Evolutionary conservation across 2,888 invertebrate species (phyloP), one percentile per base, ranked within the genome.

Genomic region (Xylota segnis): DNA sequence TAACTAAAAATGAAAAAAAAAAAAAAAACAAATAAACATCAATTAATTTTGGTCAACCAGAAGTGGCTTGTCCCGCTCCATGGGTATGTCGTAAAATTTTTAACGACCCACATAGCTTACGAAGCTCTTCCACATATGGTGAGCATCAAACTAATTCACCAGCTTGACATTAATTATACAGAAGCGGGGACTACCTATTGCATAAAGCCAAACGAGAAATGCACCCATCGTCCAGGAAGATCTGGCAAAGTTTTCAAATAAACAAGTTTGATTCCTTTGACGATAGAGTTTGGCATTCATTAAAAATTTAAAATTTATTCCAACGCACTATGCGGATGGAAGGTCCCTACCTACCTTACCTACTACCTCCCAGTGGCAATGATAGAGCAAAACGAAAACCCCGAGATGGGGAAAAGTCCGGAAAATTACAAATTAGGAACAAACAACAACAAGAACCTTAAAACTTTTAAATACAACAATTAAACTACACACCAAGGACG

Each of bases 391-490:
- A 14, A 14, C 2, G 14, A 43, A 43, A 45, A 76, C n/a, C n/a
- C n/a, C n/a, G n/a, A n/a, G n/a, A n/a, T 29, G 56, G 45, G 9
- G 10, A 61, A 34, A 52, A 50, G 34, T 50, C 14, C 32, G 32
- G 37, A 40, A 68, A 77, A 77, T 77, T 68, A 68, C 40, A 23
- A 29, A 70, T 54, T 54, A 29, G 43, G 16, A 77, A 61, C 52
- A 43, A 61, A 58, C 16, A 70, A 72, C 45, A 71, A 37, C 9
- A 56, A 47, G 47, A 79, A 32, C 63, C 23, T 58, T 79, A 47
- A 61, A 63, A 32, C 56, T 65, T 32, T 1, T n/a, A 40, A 43
- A 27, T 40, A 16, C 9, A 56, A 54, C 54, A 43, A 43, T 66
- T 16, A 43, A 52, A 68, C 18, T 16, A 32, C 29, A 29, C 66